These are phyloP conservation scores for Anabacerthia variegaticeps DNA, from an alignment of 2,797 vertebrate genomes.

Conservation along the genomic window DNA sequence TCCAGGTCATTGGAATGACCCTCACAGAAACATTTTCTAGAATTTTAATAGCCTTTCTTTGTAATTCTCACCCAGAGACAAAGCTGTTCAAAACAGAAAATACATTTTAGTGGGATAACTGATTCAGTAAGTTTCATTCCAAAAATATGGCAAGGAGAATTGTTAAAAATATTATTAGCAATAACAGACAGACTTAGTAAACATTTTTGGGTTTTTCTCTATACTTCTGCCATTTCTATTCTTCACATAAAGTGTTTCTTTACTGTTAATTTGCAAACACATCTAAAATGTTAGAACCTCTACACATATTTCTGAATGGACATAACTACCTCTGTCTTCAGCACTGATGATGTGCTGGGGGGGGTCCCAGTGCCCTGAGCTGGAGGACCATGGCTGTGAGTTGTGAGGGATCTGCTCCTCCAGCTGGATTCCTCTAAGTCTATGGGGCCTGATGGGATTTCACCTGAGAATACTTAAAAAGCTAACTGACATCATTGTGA, in stretches of 20 bases:
- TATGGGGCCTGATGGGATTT: neutral
- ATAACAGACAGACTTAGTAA: neutral
- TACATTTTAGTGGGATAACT: neutral
- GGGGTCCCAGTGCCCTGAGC: neutral
- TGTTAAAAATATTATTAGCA: constrained; percentile 5
- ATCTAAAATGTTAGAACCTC: neutral
- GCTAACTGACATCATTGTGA: neutral
- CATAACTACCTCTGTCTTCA: neutral
- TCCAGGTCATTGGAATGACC: neutral
- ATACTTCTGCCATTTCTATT: neutral
- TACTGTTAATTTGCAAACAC: neutral
- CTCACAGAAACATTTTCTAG: neutral
- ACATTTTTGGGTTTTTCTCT: neutral
- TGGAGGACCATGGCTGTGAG: neutral
- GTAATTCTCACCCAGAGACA: neutral
- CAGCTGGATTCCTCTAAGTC: neutral
- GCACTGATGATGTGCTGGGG: neutral
- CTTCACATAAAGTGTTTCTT: neutral
- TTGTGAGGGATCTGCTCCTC: neutral
- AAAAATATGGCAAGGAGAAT: neutral
- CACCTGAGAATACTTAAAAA: neutral
- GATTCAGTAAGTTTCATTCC: neutral
- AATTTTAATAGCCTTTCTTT: neutral
- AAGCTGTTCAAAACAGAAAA: neutral
- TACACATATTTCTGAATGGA: neutral